Conservation (phyloP, 1,140 invertebrate genomes). For the Dendrolimus punctatus region DNA sequence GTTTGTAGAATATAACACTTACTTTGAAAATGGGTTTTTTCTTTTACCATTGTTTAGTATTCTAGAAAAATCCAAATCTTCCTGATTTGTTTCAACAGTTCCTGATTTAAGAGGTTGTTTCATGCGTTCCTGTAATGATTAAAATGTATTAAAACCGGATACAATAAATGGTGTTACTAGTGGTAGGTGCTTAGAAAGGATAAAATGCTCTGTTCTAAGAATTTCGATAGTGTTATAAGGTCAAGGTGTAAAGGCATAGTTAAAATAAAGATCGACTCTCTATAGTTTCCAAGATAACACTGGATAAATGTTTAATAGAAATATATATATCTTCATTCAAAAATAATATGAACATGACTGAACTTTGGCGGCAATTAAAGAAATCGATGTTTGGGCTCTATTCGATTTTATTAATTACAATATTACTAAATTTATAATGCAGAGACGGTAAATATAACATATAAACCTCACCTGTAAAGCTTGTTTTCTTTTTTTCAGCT, state of each 20-base stretch:
- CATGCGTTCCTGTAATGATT: constrained; percentile 57
- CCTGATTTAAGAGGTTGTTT: constrained; percentile 43
- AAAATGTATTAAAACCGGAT: constrained; percentile 2
- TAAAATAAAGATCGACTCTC: no score
- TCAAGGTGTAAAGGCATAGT: no score
- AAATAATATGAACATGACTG: no score
- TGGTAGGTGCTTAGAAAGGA: no score
- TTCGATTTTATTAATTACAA: no score
- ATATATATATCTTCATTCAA: no score
- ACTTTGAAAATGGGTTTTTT: constrained; percentile 84
- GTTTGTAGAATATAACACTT: constrained; percentile 29
- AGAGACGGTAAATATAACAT: not conserved
- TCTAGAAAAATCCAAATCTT: constrained; percentile 60
- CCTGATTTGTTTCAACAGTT: constrained; percentile 30
- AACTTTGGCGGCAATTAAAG: no score
- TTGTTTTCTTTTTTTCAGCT: constrained; percentile 78
- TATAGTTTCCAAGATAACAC: no score
- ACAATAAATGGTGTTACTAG: not conserved
- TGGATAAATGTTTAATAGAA: no score
- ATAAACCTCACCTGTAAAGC: constrained; percentile 75
- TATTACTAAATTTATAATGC: not conserved
- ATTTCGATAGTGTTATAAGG: no score
- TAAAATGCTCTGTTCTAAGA: no score
- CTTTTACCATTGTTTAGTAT: constrained; percentile 74
- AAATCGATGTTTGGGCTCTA: no score